Base-by-base conservation (phyloP, 1,140 invertebrate genomes). In the Lineus longissimus region DNA sequence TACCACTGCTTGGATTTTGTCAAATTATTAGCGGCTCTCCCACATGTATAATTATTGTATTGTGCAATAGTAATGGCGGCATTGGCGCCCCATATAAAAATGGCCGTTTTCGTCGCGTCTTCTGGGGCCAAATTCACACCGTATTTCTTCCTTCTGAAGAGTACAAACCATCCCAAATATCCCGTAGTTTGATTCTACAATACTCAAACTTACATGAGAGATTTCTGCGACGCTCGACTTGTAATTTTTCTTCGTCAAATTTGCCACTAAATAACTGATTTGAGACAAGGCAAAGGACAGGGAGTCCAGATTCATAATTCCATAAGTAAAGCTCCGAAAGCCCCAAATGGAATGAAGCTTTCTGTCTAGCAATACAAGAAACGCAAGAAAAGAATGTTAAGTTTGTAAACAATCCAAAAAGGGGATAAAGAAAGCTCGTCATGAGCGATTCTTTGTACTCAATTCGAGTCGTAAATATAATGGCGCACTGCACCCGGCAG, bases 221-320 rank as follows among this genome's bases (percentile, higher is more conserved):
- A 91, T 86, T 84, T 93, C 91, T 84, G 90, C 88, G 83, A 88
- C 88, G 82, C 87, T 91, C 78, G 90, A 88, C 82, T 91, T 91
- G 85, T 90, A 93, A 86, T 95, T 96, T 87, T 93, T 94, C 88
- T 94, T 95, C 83, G 87, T 92, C 86, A 95, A 88, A 88, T 92
- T 94, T 84, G 89, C 88, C 87, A 96, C 90, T 85, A 94, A 91
- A 90, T 91, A 92, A 90, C 89, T 91, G 86, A 96, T 95, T 90
- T 95, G 92, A 87, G 91, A 92, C 89, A 95, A 90, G 87, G 92
- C 92, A 90, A 94, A 93, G 88, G 91, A 93, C 88, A 93, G 89
- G 88, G 93, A 90, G 88, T 95, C 92, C 88, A 94, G 91, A 91
- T 94, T 95, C 93, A 96, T 95, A 93, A 90, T 95, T 95, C 91